Evolutionary conservation across 2,797 vertebrate genomes (phyloP).

Genomic region (Champsocephalus gunnari): DNA sequence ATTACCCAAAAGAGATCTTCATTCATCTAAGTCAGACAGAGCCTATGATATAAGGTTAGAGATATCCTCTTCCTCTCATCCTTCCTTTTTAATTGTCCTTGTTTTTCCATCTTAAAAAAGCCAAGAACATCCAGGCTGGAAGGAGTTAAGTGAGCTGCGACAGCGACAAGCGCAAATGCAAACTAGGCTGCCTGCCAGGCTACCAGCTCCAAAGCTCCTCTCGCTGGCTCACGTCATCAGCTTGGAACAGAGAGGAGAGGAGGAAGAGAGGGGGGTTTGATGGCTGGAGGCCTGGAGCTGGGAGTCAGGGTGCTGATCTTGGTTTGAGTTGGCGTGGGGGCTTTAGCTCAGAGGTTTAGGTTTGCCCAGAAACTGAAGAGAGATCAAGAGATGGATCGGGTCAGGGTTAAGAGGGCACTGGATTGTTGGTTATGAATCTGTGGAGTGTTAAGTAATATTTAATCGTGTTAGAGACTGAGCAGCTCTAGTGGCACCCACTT

Average conservation of each 20-base stretch:
- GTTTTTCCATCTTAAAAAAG: conserved; percentile 63
- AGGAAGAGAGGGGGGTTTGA: conserved; percentile 9
- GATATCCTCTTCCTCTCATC: conserved; percentile 14
- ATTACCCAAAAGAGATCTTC: background rate
- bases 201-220: conserved; percentile 85
- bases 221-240: conserved; percentile 86
- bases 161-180: conserved; percentile 88
- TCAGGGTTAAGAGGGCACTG: conserved; percentile 61
- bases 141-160: conserved; percentile 88
- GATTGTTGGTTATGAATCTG: conserved; percentile 59
- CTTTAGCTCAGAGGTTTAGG: conserved; percentile 55
- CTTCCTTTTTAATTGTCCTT: background rate
- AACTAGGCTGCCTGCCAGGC: conserved; percentile 90
- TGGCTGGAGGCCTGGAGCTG: conserved; percentile 61
- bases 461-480: conserved; percentile 40
- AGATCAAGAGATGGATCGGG: conserved; percentile 49
- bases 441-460: conserved; percentile 55
- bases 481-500: conserved; percentile 38
- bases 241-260: conserved; percentile 77
- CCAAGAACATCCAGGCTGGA: conserved; percentile 76
- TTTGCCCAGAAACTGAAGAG: conserved; percentile 51
- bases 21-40: conserved; percentile 7
- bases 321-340: conserved; percentile 54
- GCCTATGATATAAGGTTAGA: conserved; percentile 17
- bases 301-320: conserved; percentile 65